Percentiles rank a stretch among this genome's conserved stretches.
Evolutionary conservation across 2,888 invertebrate genomes (phyloP).

Genomic region (Strigamia crassipes): DNA sequence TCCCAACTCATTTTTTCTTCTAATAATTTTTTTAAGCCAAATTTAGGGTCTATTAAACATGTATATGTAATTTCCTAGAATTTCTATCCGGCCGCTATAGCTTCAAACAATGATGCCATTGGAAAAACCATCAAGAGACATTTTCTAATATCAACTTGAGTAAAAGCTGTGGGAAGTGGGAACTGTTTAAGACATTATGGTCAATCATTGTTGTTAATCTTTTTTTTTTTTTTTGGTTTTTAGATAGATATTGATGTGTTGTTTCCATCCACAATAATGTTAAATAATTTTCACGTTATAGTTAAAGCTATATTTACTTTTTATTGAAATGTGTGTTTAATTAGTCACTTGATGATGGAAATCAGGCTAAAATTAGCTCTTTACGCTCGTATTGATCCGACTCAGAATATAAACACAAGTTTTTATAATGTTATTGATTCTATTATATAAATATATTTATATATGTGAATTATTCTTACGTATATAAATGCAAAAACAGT

Average conservation of each 20-base stretch:
- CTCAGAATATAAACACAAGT: not conserved
- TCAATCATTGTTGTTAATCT: not conserved
- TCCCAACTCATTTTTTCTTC: conserved; percentile 15
- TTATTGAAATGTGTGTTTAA: not conserved
- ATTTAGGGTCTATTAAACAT: not conserved
- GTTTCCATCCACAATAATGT: no score
- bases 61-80: not conserved
- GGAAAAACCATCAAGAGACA: not conserved
- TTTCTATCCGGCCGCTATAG: not conserved
- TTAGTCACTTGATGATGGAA: not conserved
- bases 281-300: no score
- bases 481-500: no score
- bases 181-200: not conserved
- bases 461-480: no score
- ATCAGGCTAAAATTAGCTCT: not conserved
- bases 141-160: not conserved
- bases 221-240: no score
- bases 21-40: not conserved
- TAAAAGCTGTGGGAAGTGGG: not conserved
- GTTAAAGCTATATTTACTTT: no score
- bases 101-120: not conserved
- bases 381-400: not conserved
- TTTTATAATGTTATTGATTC: not conserved
- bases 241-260: no score
- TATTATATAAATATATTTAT: no score